A percentile compares a stretch with the other conserved stretches of the same genome.
phyloP scores from a whole-genome alignment of 2,113 vertebrate genomes.

The Acinonyx jubatus region DNA sequence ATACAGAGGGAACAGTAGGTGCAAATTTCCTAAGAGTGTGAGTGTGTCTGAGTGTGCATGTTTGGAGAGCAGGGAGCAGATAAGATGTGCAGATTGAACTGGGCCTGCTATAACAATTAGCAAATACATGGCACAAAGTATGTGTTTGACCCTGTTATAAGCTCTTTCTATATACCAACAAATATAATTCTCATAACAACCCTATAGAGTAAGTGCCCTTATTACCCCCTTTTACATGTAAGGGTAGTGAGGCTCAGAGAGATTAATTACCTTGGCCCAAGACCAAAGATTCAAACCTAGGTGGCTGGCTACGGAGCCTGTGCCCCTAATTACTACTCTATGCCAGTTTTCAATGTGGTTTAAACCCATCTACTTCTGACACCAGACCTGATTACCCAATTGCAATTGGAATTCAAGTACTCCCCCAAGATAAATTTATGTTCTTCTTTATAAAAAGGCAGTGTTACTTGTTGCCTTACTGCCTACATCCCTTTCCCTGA shows the following conservation, averaged over 20 bases:
- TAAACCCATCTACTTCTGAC: not conserved
- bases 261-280: not conserved
- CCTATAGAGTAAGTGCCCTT: not conserved
- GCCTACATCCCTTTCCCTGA: not conserved
- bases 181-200: not conserved
- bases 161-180: not conserved
- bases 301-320: not conserved
- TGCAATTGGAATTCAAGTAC: not conserved
- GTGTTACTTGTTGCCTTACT: not conserved
- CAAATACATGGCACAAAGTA: not conserved
- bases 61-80: not conserved
- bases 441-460: not conserved
- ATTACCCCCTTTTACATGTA: not conserved
- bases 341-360: not conserved
- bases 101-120: not conserved
- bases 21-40: not conserved
- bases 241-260: not conserved
- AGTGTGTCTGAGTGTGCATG: not conserved
- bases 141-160: not conserved
- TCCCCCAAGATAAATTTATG: not conserved
- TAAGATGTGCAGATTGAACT: not conserved
- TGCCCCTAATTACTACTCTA: rapidly evolving
- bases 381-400: not conserved
- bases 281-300: not conserved
- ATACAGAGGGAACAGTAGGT: not conserved